Evolutionary conservation across 2,888 invertebrate genomes (phyloP).

Genomic region (Catocala nupta): DNA sequence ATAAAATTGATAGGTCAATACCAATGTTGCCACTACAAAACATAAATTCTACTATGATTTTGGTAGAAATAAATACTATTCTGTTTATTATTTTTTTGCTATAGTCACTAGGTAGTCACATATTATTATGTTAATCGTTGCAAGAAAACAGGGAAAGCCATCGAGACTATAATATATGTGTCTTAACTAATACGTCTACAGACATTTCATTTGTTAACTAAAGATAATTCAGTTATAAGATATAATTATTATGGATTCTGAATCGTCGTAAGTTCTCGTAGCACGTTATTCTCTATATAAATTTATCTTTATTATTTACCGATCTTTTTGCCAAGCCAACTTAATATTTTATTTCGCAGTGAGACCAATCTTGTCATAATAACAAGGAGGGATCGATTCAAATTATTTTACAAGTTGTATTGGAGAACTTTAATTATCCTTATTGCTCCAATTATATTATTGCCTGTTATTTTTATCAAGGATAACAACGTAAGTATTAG

Average conservation of each 20-base stretch:
- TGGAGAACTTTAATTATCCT: constrained; percentile 65
- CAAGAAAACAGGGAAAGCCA: too few relatives aligned
- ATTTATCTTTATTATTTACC: too few relatives aligned
- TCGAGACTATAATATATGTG: too few relatives aligned
- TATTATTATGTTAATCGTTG: too few relatives aligned
- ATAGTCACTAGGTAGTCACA: too few relatives aligned
- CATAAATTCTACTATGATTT: constrained; percentile 37
- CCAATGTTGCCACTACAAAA: constrained; percentile 27
- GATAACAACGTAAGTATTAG: constrained; percentile 61
- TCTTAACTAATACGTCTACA: too few relatives aligned
- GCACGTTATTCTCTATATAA: background rate
- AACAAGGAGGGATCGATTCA: constrained; percentile 60
- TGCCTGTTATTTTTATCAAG: constrained; percentile 65
- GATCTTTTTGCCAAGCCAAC: background rate
- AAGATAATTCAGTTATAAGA: too few relatives aligned
- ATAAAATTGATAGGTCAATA: constrained; percentile 25
- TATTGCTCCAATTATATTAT: constrained; percentile 62
- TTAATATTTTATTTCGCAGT: constrained; percentile 50
- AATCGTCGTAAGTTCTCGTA: constrained; percentile 14
- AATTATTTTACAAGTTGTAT: constrained; percentile 65
- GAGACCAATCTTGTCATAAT: constrained; percentile 67
- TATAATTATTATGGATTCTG: constrained; percentile 4
- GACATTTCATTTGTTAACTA: too few relatives aligned
- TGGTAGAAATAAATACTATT: background rate
- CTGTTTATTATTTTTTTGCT: too few relatives aligned